These are phyloP conservation scores for Heliothis virescens DNA, from an alignment of 1,140 invertebrate species.

Conservation along the genomic window DNA sequence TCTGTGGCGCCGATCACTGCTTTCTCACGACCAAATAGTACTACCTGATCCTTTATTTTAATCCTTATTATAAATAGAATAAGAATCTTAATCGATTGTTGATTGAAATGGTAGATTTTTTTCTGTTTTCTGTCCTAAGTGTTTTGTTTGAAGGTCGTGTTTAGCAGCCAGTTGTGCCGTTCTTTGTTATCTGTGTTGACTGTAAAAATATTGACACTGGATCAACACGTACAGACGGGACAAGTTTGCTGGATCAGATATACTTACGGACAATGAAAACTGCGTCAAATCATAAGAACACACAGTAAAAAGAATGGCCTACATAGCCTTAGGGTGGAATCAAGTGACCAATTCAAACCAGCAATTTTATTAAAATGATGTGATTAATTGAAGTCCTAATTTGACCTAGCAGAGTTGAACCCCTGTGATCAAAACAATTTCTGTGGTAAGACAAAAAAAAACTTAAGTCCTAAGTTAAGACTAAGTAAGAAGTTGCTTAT, in stretches of 20 bases:
- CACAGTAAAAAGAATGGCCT: not conserved
- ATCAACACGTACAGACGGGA: conserved; percentile 48
- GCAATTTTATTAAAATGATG: no score
- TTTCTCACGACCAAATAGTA: conserved; percentile 75
- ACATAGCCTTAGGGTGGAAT: no score
- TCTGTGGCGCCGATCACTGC: conserved; percentile 68
- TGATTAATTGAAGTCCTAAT: no score
- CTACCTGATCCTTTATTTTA: conserved; percentile 35
- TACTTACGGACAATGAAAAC: conserved; percentile 9
- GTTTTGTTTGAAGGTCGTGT: conserved; percentile 74
- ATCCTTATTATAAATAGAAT: conserved; percentile 46
- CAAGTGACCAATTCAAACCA: no score
- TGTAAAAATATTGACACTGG: conserved; percentile 72
- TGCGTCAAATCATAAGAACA: not conserved
- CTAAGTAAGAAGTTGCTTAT: no score
- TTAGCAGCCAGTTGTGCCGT: conserved; percentile 74
- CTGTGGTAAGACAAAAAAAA: no score
- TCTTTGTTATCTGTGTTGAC: conserved; percentile 80
- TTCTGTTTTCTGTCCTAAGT: conserved; percentile 69
- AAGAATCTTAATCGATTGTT: conserved; percentile 49
- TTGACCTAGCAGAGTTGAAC: no score
- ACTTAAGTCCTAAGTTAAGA: no score
- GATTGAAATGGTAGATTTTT: conserved; percentile 42
- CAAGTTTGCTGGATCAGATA: conserved; percentile 6
- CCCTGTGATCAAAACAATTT: no score